Base-by-base conservation (phyloP, 2,888 invertebrate genomes). In the Lasioglossum oenotherae region DNA sequence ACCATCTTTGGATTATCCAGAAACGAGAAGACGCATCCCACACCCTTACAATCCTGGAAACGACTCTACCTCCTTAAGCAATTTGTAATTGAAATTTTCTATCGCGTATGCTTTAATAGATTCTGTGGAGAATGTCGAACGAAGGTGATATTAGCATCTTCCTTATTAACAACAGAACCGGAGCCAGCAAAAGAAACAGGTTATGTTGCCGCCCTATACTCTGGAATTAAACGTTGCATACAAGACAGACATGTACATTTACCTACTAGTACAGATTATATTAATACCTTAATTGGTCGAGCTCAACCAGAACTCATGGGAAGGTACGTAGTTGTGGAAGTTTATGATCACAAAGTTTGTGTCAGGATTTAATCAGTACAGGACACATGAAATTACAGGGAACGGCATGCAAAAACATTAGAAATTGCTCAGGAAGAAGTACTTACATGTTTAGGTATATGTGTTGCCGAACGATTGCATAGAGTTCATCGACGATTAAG, bases 391-490 rank as follows among this genome's bases (percentile, higher is more conserved):
- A 80, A 75, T 88, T 88, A 76, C 82, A 94, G 99, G 86, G 99
- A 99, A 95, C 96, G 99, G 81, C 99, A 99, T 95, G 99, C 99
- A 12, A 99, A 99, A 96, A 99, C 99, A n/a, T 95, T 99, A 92
- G 99, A 99, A 96, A 98, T 99, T 89, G 99, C 99, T 91, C 99
- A 99, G 95, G 99, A 99, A 95, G 99, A 99, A 96, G 99, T 99
- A 81, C 96, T 99, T 89, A 99, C 98, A 16, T 99, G 99, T 95
- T 96, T 99, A 85, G 99, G 99, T 19, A 98, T 99, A 95, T 98
- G 98, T 95, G 97, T 99, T 93, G 98, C 98, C 94, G 98, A 99
- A 94, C 96, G 98, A 82, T 96, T 99, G 74, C 98, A 98, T 94
- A 97, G 98, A 90, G 97, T 99, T 87, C 98, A 98, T 92, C 97